Conservation (phyloP, 2,888 invertebrate genomes). For the Melanostoma mellinum region DNA sequence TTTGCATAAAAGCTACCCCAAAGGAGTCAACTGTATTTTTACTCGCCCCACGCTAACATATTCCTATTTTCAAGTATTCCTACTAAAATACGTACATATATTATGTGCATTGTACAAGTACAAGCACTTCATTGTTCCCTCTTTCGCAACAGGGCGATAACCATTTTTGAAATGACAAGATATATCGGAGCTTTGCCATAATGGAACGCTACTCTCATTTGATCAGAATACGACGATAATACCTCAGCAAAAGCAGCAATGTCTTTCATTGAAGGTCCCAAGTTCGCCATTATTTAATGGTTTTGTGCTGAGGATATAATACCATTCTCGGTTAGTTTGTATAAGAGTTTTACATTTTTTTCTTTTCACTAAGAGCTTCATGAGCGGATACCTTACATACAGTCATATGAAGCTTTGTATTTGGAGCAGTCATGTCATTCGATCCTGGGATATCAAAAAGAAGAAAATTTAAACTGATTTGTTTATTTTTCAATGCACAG, state of each 20-base stretch:
- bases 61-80: conserved; percentile 21
- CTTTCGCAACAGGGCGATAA: conserved; percentile 45
- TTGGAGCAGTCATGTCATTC: conserved; percentile 50
- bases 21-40: conserved; percentile 12
- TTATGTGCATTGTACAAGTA: not conserved
- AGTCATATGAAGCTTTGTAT: conserved; percentile 34
- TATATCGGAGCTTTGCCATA: conserved; percentile 54
- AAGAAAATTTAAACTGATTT: conserved; percentile 52
- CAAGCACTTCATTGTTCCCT: conserved; percentile 39
- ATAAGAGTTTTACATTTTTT: conserved; percentile 11
- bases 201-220: conserved; percentile 56
- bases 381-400: conserved; percentile 44
- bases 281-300: conserved; percentile 54
- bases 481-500: conserved; percentile 24
- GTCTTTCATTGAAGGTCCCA: conserved; percentile 61
- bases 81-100: too few relatives aligned
- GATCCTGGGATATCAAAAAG: conserved; percentile 25
- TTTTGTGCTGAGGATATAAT: conserved; percentile 50
- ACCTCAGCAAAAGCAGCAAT: conserved; percentile 40
- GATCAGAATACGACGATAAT: conserved; percentile 59
- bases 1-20: conserved; percentile 41
- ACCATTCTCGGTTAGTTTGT: conserved; percentile 39
- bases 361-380: conserved; percentile 14
- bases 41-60: conserved; percentile 5
- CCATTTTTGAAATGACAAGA: conserved; percentile 67